Percentiles rank a stretch among this genome's conserved stretches.
phyloP scores from a whole-genome alignment of 2,113 vertebrate species.

The Neolamprologus ventralis region DNA sequence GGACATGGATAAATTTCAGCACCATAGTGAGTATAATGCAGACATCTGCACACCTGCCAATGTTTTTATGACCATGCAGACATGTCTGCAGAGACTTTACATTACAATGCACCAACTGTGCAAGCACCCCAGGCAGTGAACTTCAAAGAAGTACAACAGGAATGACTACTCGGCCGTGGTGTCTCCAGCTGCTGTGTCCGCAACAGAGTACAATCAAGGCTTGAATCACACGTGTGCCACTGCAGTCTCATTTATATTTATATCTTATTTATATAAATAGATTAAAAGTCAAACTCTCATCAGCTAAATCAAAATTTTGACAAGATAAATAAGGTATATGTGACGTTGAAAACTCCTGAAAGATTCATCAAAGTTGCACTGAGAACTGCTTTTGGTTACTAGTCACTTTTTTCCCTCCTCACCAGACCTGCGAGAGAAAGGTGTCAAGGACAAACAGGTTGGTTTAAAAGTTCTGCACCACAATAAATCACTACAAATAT shows the following conservation, averaged over 20 bases:
- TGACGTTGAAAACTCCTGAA: background rate
- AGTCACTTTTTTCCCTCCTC: background rate
- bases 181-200: background rate
- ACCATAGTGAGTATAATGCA: background rate
- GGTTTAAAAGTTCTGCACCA: background rate
- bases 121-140: background rate
- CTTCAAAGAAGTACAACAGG: background rate
- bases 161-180: background rate
- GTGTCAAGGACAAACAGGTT: background rate
- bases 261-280: background rate
- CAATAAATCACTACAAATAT: background rate
- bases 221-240: background rate
- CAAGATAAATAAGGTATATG: background rate
- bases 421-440: background rate
- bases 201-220: background rate
- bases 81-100: background rate
- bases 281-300: background rate
- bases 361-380: background rate
- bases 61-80: background rate
- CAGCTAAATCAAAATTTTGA: background rate
- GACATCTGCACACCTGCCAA: background rate
- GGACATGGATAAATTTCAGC: accelerated
- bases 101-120: background rate
- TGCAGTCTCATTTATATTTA: background rate
- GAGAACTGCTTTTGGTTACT: background rate